Evolutionary conservation across 2,888 invertebrate genomes (phyloP).

Genomic region (Agrenia bidenticulata): DNA sequence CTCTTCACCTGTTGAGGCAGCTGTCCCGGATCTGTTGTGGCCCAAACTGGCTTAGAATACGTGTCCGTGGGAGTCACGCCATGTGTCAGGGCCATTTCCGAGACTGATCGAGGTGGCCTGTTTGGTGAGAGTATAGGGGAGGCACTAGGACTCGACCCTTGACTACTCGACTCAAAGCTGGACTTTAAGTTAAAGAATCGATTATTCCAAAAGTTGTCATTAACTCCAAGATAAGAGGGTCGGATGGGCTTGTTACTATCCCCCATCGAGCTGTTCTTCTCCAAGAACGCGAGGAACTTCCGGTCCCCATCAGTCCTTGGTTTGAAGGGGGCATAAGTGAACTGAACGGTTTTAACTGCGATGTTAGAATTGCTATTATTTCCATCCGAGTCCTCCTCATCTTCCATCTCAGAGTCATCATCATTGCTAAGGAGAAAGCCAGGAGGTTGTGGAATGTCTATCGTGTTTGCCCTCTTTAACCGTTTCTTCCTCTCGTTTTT

Average conservation of each 20-base stretch:
- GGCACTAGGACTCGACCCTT: conserved; percentile 50
- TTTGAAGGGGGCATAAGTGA: conserved; percentile 57
- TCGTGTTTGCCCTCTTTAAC: conserved; percentile 85
- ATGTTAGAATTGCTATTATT: neutral
- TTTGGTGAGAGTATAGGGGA: conserved; percentile 46
- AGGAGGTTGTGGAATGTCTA: conserved; percentile 77
- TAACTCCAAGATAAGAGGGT: conserved; percentile 53
- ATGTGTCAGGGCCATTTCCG: conserved; percentile 40
- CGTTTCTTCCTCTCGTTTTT: conserved; percentile 67
- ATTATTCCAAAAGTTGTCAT: conserved; percentile 73
- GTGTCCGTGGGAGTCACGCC: conserved; percentile 13
- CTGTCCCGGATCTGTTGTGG: conserved; percentile 37
- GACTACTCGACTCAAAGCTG: conserved; percentile 65
- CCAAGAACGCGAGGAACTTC: conserved; percentile 80
- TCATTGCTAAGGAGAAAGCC: conserved; percentile 56
- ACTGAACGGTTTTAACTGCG: neutral
- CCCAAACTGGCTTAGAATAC: conserved; percentile 44
- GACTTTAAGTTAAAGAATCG: conserved; percentile 82
- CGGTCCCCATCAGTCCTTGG: conserved; percentile 83
- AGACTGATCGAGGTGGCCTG: conserved; percentile 39
- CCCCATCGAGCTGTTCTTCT: conserved; percentile 63
- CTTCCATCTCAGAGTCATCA: conserved; percentile 58
- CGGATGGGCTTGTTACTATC: neutral
- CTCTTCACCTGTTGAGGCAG: conserved; percentile 49
- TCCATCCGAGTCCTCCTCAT: conserved; percentile 57